Conservation (phyloP, 2,113 vertebrate species). For the Microtus pennsylvanicus region DNA sequence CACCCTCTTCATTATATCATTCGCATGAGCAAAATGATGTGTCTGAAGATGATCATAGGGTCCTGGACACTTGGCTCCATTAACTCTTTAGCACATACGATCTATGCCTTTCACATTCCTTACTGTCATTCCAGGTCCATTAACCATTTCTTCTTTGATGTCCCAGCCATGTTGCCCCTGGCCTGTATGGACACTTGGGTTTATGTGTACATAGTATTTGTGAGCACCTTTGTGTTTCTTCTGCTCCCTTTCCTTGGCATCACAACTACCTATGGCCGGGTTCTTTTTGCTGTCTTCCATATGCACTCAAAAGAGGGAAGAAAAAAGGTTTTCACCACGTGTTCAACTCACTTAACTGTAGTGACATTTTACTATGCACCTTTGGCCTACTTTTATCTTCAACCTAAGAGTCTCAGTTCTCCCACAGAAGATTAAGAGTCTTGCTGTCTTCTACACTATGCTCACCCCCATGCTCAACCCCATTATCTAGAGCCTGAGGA, state of each 20-base stretch:
- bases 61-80: constrained; percentile 62
- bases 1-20: constrained; percentile 19
- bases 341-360: constrained; percentile 55
- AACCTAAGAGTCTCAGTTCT: background rate
- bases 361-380: constrained; percentile 62
- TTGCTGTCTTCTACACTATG: constrained; percentile 16
- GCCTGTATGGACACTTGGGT: constrained; percentile 23
- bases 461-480: constrained; percentile 32
- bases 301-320: constrained; percentile 50
- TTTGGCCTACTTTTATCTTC: constrained; percentile 49
- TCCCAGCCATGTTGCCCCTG: constrained; percentile 35
- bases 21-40: constrained; percentile 50
- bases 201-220: background rate
- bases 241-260: constrained; percentile 50
- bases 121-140: background rate
- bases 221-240: background rate
- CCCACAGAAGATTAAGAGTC: constrained; percentile 17
- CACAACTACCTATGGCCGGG: background rate
- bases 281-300: constrained; percentile 31
- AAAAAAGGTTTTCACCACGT: constrained; percentile 25
- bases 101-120: constrained; percentile 2
- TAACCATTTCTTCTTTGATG: too few relatives aligned
- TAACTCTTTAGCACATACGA: constrained; percentile 42
- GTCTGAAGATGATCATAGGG: constrained; percentile 18
- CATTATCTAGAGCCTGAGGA: constrained; percentile 31